phyloP scores from a whole-genome alignment of 2,113 vertebrate genomes.

The Lota lota region DNA sequence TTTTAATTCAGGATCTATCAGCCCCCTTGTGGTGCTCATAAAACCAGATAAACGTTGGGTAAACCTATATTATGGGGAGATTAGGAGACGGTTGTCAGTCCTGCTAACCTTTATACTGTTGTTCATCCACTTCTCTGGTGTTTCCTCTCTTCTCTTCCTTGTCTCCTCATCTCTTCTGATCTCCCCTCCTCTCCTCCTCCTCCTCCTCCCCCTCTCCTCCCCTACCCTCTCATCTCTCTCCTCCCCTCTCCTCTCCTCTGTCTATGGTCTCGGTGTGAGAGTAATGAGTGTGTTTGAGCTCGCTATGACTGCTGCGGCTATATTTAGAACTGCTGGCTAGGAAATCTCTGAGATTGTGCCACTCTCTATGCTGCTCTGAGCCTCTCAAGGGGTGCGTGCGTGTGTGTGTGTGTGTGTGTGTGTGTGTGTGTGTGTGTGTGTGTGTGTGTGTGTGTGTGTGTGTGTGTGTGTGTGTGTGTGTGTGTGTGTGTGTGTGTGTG shows the following conservation, averaged over 20 bases:
- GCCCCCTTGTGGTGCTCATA: too few species aligned
- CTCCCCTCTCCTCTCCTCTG: conserved; percentile 6
- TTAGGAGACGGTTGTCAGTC: too few species aligned
- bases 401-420: neutral
- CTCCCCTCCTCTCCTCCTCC: neutral
- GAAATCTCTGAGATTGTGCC: conserved; percentile 52
- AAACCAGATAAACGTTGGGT: too few species aligned
- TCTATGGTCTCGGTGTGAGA: conserved; percentile 56
- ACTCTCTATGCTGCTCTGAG: conserved; percentile 41
- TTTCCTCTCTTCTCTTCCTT: too few species aligned
- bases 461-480: too few species aligned
- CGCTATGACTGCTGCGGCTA: conserved; percentile 57
- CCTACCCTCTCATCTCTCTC: neutral
- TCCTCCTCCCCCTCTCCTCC: neutral
- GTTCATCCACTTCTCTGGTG: too few species aligned
- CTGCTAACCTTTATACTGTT: too few species aligned
- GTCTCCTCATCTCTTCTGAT: conserved; percentile 7
- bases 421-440: neutral
- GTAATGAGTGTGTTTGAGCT: conserved; percentile 67
- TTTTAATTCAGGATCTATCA: too few species aligned
- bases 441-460: too few species aligned
- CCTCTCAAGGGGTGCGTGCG: conserved; percentile 52
- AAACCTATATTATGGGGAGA: too few species aligned
- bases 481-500: too few species aligned
- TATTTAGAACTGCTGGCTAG: conserved; percentile 61